These are phyloP conservation scores for Spongia lamella DNA, from an alignment of 37 sponge, comb jelly and placozoan genomes.

Conservation along the genomic window DNA sequence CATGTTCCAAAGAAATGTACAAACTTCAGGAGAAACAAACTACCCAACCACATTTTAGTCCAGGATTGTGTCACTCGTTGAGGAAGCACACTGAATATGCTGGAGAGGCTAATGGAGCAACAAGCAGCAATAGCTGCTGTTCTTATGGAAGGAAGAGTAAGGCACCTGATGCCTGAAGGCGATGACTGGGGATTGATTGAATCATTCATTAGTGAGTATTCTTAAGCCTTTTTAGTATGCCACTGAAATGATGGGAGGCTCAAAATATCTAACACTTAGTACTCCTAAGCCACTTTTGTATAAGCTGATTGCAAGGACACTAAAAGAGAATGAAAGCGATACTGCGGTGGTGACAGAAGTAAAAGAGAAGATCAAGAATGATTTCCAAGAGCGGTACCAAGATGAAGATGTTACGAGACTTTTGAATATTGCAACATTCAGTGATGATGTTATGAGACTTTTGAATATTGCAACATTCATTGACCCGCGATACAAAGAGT, in stretches of 20 bases:
- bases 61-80: constrained; percentile 32
- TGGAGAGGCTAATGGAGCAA: constrained; percentile 27
- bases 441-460: not conserved
- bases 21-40: constrained; percentile 15
- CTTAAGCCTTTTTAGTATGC: constrained; percentile 1
- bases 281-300: constrained; percentile 1
- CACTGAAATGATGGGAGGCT: constrained; percentile 1
- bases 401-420: not conserved
- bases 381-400: constrained; percentile 10
- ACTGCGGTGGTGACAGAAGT: not conserved
- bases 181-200: not conserved
- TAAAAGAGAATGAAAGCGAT: constrained; percentile 11
- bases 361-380: not conserved
- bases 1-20: constrained; percentile 15
- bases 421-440: not conserved
- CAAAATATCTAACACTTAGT: constrained; percentile 6
- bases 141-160: constrained; percentile 8
- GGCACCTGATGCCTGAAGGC: constrained; percentile 21
- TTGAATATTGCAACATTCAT: constrained; percentile 4
- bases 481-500: constrained; percentile 10
- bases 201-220: not conserved
- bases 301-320: constrained; percentile 2
- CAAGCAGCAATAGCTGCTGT: constrained; percentile 47
- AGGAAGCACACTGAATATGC: constrained; percentile 26
- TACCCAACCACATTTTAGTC: constrained; percentile 9